Evolutionary conservation across 2,888 invertebrate species (phyloP).

Genomic region (Chalcis sispes): DNA sequence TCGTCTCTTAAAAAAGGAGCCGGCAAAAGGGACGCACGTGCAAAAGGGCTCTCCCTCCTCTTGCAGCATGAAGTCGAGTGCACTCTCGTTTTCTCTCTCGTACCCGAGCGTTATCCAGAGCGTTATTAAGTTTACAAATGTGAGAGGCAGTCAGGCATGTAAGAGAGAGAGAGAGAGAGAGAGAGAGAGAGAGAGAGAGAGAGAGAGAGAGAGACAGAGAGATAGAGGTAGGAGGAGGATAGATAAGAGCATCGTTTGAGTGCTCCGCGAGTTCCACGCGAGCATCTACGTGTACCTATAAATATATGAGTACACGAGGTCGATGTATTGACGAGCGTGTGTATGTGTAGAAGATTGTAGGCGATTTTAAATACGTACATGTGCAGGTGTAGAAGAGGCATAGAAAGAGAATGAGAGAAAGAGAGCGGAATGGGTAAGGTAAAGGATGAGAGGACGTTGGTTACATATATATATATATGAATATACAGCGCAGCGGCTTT

Average conservation of each 20-base stretch:
- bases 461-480: too few relatives aligned
- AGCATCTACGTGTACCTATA: too few relatives aligned
- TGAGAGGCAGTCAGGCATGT: too few relatives aligned
- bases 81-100: conserved; percentile 24
- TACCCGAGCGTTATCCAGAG: conserved; percentile 65
- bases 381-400: conserved; percentile 1
- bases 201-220: too few relatives aligned
- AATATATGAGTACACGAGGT: too few relatives aligned
- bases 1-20: not conserved
- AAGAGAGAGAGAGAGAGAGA: conserved; percentile 17
- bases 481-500: conserved; percentile 53
- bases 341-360: not conserved
- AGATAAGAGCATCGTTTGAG: conserved; percentile 25
- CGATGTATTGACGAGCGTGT: not conserved
- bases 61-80: conserved; percentile 29
- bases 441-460: not conserved
- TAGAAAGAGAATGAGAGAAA: too few relatives aligned
- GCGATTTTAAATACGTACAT: not conserved
- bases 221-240: conserved; percentile 38
- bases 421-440: not conserved
- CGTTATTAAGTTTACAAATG: conserved; percentile 70
- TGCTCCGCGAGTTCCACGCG: too few relatives aligned
- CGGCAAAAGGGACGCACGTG: conserved; percentile 18
- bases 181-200: conserved; percentile 19
- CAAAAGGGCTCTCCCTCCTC: too few relatives aligned